Percentiles rank a stretch among this genome's conserved stretches.
Evolutionary conservation across 2,797 vertebrate genomes (phyloP).

Genomic region (Syndactyla subalaris): DNA sequence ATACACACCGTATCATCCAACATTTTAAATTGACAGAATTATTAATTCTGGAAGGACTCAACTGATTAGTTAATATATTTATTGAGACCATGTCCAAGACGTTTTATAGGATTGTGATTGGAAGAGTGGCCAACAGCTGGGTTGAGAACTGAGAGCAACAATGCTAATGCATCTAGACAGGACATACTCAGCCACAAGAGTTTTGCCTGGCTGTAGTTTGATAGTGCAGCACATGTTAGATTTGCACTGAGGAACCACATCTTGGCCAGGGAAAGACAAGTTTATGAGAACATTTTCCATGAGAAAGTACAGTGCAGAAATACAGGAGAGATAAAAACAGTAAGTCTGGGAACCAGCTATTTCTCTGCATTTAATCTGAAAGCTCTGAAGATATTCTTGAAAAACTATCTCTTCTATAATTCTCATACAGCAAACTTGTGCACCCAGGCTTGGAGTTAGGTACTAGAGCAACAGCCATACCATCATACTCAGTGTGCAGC

Average conservation of each 20-base stretch:
- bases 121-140: not conserved
- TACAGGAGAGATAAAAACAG: not conserved
- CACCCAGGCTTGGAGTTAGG: not conserved
- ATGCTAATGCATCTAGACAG: not conserved
- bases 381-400: not conserved
- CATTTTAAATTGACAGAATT: constrained; percentile 28
- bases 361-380: not conserved
- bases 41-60: not conserved
- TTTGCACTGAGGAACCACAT: not conserved
- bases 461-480: not conserved
- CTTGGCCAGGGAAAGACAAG: not conserved
- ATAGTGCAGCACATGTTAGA: not conserved
- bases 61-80: not conserved
- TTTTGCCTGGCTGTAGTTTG: not conserved
- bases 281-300: fast-evolving
- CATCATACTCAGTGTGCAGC: not conserved
- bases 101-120: not conserved
- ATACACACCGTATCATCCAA: constrained; percentile 48
- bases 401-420: not conserved
- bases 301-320: not conserved
- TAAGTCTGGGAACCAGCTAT: not conserved
- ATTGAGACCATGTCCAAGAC: not conserved
- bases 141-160: not conserved
- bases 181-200: not conserved
- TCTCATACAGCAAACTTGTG: not conserved